phyloP scores from a whole-genome alignment of 2,888 invertebrate species.

The Clunio marinus region DNA sequence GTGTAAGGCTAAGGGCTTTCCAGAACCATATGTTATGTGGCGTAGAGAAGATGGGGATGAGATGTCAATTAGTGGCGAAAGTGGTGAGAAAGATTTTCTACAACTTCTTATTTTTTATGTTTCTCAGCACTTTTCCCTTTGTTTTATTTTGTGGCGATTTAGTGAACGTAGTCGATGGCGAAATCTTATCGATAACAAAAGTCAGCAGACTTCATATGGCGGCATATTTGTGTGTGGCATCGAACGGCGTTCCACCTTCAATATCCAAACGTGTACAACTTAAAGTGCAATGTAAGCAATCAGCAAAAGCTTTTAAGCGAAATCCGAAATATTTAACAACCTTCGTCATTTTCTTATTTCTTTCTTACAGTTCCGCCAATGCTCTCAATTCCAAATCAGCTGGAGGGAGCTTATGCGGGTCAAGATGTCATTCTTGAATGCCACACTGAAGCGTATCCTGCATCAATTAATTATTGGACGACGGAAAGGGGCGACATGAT shows the following conservation, averaged over 20 bases:
- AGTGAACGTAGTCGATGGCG: conserved; percentile 87
- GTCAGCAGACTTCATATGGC: conserved; percentile 91
- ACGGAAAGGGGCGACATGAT: conserved; percentile 89
- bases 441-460: conserved; percentile 87
- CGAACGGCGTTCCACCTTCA: conserved; percentile 59
- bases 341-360: too few species aligned
- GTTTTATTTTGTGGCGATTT: conserved; percentile 42
- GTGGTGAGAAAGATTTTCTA: conserved; percentile 57
- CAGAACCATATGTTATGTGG: conserved; percentile 68
- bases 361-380: conserved; percentile 78
- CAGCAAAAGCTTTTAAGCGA: too few species aligned
- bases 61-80: conserved; percentile 84
- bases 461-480: conserved; percentile 93
- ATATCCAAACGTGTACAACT: conserved; percentile 66
- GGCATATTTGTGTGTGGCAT: conserved; percentile 87
- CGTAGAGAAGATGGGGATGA: conserved; percentile 82
- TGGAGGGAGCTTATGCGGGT: conserved; percentile 83
- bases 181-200: conserved; percentile 77
- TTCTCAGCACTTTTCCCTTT: neutral
- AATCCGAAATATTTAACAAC: too few species aligned
- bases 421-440: conserved; percentile 86
- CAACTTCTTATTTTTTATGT: neutral
- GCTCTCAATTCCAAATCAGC: conserved; percentile 88
- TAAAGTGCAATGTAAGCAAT: conserved; percentile 81
- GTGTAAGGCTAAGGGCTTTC: conserved; percentile 83